Conservation (phyloP, 2,888 invertebrate species). For the Rotaria magnacalcarata region DNA sequence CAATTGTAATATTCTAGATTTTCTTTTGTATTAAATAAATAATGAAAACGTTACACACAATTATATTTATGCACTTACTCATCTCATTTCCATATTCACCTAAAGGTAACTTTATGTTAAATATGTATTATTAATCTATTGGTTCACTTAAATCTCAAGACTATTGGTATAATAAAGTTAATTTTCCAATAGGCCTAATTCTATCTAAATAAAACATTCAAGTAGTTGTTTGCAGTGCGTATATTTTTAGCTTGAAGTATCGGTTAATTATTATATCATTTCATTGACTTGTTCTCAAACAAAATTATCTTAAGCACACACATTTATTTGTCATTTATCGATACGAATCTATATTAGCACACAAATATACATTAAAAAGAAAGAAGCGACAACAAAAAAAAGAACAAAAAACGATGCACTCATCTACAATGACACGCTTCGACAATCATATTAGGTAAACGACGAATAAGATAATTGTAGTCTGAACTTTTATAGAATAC, state of each 20-base stretch:
- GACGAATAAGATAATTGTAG: constrained; percentile 41
- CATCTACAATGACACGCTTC: constrained; percentile 43
- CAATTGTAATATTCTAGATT: no score
- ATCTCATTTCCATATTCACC: constrained; percentile 1
- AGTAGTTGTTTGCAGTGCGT: no score
- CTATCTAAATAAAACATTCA: no score
- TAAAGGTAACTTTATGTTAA: not conserved
- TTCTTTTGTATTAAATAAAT: not conserved
- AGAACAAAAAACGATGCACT: not conserved
- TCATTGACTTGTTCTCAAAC: no score
- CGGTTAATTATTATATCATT: no score
- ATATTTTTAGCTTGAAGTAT: no score
- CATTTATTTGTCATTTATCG: constrained; percentile 6
- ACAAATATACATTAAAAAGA: not conserved
- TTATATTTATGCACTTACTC: not conserved
- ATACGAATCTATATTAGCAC: constrained; percentile 9
- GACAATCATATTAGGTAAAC: constrained; percentile 46
- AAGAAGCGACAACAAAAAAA: constrained; percentile 20
- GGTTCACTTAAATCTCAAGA: not conserved
- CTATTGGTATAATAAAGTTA: not conserved
- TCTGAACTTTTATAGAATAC: constrained; percentile 43
- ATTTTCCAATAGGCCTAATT: no score
- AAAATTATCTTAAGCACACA: not conserved
- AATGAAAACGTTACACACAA: not conserved
- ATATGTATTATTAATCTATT: not conserved